Base-by-base conservation (phyloP, 2,888 invertebrate species). In the Noctua comes region DNA sequence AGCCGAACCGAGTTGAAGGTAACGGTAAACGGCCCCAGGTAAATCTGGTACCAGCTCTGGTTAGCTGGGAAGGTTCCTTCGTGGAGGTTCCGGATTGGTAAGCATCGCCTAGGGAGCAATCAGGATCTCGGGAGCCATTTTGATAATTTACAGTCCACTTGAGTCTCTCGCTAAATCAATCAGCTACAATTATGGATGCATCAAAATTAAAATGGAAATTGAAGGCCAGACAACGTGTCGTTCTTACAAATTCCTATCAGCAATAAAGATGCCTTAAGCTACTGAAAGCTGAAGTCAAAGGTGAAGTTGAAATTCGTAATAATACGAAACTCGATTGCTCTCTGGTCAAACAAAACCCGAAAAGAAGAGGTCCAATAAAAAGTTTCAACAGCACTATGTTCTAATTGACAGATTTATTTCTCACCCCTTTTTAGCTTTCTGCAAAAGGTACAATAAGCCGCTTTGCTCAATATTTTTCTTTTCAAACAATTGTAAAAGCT, bases 401-500 rank as follows among this genome's bases (percentile, higher is more conserved):
- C 48, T 73, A 48, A 59, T 27, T 54, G 43, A 62, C 59, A 82
- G 65, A 43, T 77, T 51, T 13, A 40, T 27, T 69, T n/a, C 31
- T n/a, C 48, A 65, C 40, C 46, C 54, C 57, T 43, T 31, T 11
- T 43, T 65, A 40, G 16, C n/a, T 43, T 31, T 2, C n/a, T 18
- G 51, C 66, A 48, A 48, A 21, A 18, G 79, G 68, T n/a, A 65
- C 59, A 72, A 73, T 84, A 64, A 80, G 31, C 68, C 68, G 54
- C 68, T 84, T 80, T 57, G 31, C 31, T 62, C 71, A 65, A 71
- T 78, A 69, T 73, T 86, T 81, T 69, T 66, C 59, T 69, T 77
- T 83, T 62, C 48, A 77, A 62, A 72, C 77, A 59, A 71, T 86
- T 83, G 83, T 73, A 43, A 76, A 68, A 76, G 73, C 80, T 79